phyloP scores from a whole-genome alignment of 2,888 invertebrate genomes.

The Xestobium rufovillosum region DNA sequence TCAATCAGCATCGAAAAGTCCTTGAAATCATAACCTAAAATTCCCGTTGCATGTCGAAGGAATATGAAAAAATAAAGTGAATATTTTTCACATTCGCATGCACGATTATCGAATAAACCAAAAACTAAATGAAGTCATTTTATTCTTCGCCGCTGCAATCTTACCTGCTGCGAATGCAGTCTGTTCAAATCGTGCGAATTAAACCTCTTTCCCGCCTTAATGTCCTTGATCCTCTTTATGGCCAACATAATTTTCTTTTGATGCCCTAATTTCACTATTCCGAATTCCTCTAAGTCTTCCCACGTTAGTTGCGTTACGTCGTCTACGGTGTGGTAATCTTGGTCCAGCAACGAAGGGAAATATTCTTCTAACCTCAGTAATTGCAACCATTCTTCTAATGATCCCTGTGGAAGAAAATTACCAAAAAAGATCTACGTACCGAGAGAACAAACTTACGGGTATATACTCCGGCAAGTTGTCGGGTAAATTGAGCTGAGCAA shows the following conservation, averaged over 20 bases:
- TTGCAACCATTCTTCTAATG: conserved; percentile 91
- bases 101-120: no score
- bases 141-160: no score
- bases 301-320: conserved; percentile 92
- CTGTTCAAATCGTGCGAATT: conserved; percentile 39
- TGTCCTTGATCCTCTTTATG: conserved; percentile 92
- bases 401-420: conserved; percentile 55
- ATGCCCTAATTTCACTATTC: conserved; percentile 88
- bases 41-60: no score
- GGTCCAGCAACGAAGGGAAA: conserved; percentile 78
- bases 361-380: conserved; percentile 89
- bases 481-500: conserved; percentile 86
- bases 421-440: conserved; percentile 15
- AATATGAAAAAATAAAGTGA: no score
- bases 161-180: conserved; percentile 39
- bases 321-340: conserved; percentile 90
- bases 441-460: conserved; percentile 55
- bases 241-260: conserved; percentile 97
- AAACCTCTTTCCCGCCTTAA: conserved; percentile 74
- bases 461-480: conserved; percentile 94
- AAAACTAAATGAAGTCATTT: no score
- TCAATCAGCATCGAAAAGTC: no score
- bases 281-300: conserved; percentile 99
- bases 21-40: no score
- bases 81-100: no score